phyloP scores from a whole-genome alignment of 2,797 vertebrate genomes.

The Morus bassanus region DNA sequence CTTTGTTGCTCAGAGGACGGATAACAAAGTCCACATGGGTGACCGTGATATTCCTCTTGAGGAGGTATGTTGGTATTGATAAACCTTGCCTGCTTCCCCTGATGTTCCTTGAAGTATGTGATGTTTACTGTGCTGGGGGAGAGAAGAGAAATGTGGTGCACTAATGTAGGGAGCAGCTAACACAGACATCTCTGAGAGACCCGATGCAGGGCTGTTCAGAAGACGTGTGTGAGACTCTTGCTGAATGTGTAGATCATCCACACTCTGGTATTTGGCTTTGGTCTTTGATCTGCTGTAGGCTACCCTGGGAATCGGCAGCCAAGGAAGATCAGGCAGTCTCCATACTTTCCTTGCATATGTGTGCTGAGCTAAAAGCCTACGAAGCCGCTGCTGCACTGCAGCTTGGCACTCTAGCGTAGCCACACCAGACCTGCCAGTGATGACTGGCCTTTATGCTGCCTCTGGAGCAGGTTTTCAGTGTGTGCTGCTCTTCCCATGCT shows the following conservation, averaged over 20 bases:
- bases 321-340: neutral
- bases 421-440: neutral
- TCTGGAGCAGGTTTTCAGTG: neutral
- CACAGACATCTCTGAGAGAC: neutral
- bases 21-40: constrained; percentile 81
- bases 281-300: neutral
- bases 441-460: neutral
- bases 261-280: neutral
- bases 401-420: neutral
- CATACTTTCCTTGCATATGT: neutral
- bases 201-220: neutral
- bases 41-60: constrained; percentile 84
- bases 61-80: constrained; percentile 78
- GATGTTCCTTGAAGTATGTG: neutral
- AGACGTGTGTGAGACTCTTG: neutral
- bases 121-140: neutral
- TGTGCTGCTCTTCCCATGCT: neutral
- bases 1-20: constrained; percentile 90
- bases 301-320: neutral
- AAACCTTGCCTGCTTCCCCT: neutral
- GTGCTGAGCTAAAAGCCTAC: neutral
- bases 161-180: neutral
- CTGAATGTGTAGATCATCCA: neutral
- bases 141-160: neutral
- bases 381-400: neutral